Conservation (phyloP, 2,797 vertebrate species). For the Mionectes olivaceus region DNA sequence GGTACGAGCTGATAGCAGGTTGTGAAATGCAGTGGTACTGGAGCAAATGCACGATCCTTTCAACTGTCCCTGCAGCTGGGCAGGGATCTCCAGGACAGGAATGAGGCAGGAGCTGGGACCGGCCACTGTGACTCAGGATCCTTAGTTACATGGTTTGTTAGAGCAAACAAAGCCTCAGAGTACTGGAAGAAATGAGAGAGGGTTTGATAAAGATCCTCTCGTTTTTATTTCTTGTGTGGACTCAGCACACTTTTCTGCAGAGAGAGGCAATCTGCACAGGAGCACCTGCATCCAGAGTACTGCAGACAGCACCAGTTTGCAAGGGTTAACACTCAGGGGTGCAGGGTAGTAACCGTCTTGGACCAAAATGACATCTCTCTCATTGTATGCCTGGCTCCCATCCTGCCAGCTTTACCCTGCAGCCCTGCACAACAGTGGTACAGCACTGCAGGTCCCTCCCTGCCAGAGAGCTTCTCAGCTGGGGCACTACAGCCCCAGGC, state of each 20-base stretch:
- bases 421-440: neutral
- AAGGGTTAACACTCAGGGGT: neutral
- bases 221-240: conserved; percentile 26
- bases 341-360: neutral
- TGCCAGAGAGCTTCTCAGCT: neutral
- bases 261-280: neutral
- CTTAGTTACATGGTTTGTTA: neutral
- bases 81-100: neutral
- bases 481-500: neutral
- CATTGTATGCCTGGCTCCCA: neutral
- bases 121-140: neutral
- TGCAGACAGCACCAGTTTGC: neutral
- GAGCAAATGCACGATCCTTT: neutral
- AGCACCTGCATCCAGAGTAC: neutral
- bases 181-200: neutral
- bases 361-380: neutral
- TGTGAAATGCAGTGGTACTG: conserved; percentile 13
- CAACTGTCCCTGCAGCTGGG: neutral
- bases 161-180: conserved; percentile 13
- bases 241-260: conserved; percentile 9
- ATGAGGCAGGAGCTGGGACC: neutral
- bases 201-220: conserved; percentile 19
- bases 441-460: neutral
- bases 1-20: conserved; percentile 6
- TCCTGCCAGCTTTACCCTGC: neutral